phyloP scores from a whole-genome alignment of 2,888 invertebrate species.

The Syritta pipiens region DNA sequence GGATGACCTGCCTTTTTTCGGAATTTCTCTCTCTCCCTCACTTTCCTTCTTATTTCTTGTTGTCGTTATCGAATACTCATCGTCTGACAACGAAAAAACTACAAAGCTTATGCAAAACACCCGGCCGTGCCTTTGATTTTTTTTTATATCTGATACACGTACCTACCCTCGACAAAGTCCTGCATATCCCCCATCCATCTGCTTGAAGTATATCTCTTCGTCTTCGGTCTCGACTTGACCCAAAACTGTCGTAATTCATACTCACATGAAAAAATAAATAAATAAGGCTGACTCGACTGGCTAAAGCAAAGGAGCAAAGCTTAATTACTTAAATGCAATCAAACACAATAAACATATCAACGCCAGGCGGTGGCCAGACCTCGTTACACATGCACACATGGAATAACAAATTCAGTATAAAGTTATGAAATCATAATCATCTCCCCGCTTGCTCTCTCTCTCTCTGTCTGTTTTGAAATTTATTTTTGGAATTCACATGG shows the following conservation, averaged over 20 bases:
- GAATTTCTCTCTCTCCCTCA: conserved; percentile 19
- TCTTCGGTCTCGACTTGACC: conserved; percentile 57
- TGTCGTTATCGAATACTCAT: background rate
- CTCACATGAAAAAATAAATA: conserved; percentile 50
- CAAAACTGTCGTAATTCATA: conserved; percentile 66
- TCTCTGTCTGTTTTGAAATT: background rate
- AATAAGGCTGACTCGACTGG: conserved; percentile 16
- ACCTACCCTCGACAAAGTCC: conserved; percentile 20
- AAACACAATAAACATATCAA: conserved; percentile 67
- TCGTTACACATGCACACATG: conserved; percentile 67
- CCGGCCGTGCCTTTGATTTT: conserved; percentile 44
- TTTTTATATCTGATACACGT: conserved; percentile 1
- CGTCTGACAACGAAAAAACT: conserved; percentile 5
- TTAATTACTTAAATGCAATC: conserved; percentile 69
- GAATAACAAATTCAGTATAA: conserved; percentile 57
- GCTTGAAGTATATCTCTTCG: too few relatives aligned
- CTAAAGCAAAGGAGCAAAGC: conserved; percentile 51
- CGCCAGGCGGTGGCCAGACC: conserved; percentile 43
- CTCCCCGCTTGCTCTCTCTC: background rate
- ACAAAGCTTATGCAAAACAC: conserved; percentile 34
- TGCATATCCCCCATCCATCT: conserved; percentile 20
- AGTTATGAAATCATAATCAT: conserved; percentile 51
- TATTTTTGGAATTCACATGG: conserved; percentile 19
- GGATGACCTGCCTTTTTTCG: conserved; percentile 40
- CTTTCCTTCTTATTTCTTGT: conserved; percentile 4